Evolutionary conservation across 2,888 invertebrate genomes (phyloP).

Genomic region (Epistrophe grossulariae): DNA sequence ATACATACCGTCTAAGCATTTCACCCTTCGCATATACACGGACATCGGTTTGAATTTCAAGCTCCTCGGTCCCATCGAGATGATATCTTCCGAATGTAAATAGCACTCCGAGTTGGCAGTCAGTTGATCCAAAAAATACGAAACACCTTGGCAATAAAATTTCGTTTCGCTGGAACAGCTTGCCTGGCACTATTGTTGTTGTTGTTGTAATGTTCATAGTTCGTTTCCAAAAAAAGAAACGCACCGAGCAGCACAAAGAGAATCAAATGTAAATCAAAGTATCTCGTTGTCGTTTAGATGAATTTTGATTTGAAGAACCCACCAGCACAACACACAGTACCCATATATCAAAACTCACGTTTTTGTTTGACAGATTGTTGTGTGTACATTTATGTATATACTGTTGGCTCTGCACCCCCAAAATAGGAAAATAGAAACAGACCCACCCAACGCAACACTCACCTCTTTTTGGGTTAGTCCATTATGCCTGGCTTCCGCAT

Average conservation of each 20-base stretch:
- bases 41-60: conserved; percentile 86
- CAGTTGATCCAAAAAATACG: conserved; percentile 81
- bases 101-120: conserved; percentile 85
- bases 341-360: conserved; percentile 63
- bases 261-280: conserved; percentile 66
- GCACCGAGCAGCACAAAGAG: conserved; percentile 26
- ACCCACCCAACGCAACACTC: conserved; percentile 57
- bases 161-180: conserved; percentile 87
- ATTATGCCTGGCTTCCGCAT: conserved; percentile 84
- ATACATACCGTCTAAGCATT: conserved; percentile 92
- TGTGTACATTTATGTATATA: too few species aligned
- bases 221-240: conserved; percentile 27
- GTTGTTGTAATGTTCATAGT: neutral
- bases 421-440: neutral
- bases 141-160: conserved; percentile 91
- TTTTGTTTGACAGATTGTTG: conserved; percentile 54
- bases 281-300: conserved; percentile 34
- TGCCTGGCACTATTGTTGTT: conserved; percentile 84
- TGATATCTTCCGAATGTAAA: conserved; percentile 92
- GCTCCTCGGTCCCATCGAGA: conserved; percentile 90
- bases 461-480: conserved; percentile 83
- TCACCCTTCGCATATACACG: conserved; percentile 91
- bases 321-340: conserved; percentile 53
- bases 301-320: conserved; percentile 37
- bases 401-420: conserved; percentile 19